Evolutionary conservation across 2,797 vertebrate genomes (phyloP), one percentile per base, ranked within the genome.

Genomic region (Tragelaphus eurycerus): DNA sequence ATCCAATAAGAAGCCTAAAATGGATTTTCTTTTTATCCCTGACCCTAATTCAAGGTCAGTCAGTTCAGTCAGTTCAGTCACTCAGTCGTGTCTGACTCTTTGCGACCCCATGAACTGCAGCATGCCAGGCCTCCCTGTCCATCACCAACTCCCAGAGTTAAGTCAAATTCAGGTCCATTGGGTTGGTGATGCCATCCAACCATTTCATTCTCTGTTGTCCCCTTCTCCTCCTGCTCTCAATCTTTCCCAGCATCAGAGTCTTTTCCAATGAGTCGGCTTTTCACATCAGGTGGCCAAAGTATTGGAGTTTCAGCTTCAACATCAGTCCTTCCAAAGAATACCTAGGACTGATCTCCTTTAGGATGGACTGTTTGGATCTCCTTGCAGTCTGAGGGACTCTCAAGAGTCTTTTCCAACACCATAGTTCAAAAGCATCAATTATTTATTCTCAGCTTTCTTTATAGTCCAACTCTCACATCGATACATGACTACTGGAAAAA

Each of bases 101-200:
- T 67, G n/a, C 1, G 1, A 67, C n/a, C 2, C 9, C n/a, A 21
- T 67, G n/a, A 21, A 67, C 17, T 1, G 1, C 64, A 67, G 62
- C 8, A 67, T 0, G 0, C 8, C 17, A 67, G 17, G n/a, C 64
- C 16, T 67, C n/a, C 17, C 10, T 67, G 17, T 67, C 10, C n/a
- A 34, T 19, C 64, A 67, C 8, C n/a, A 67, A 34, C 64, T 34
- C 64, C 64, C 1, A 1, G 62, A 67, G n/a, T 67, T 34, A 34
- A 67, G n/a, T 34, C 64, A 34, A 5, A 34, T 34, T 34, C n/a
- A 67, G 10, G 64, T 34, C 64, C 64, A 67, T 34, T 67, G n/a
- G 19, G n/a, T 34, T 11, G 62, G n/a, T 67, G 62, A 34, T 34
- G n/a, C 16, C n/a, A 34, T 34, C 64, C 64, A 67, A 34, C 64